Conservation (phyloP, 1,140 invertebrate species). For the Drosophila rufa region DNA sequence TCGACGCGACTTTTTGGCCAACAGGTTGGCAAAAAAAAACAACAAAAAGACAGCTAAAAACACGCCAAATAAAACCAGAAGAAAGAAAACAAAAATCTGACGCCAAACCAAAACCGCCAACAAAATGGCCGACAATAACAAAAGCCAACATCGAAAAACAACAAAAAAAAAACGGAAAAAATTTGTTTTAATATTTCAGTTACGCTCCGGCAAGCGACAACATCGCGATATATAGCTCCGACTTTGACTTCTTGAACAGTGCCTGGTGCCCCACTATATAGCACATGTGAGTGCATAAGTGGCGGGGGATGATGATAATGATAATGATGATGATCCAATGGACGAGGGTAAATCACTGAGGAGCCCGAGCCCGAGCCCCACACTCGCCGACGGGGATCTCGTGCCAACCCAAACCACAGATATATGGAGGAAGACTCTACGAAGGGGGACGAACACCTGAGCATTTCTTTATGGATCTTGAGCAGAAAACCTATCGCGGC, state of each 20-base stretch:
- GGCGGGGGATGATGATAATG: slow-evolving; percentile 33
- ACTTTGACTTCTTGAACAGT: slow-evolving; percentile 72
- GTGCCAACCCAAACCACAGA: slow-evolving; percentile 72
- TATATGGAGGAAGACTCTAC: slow-evolving; percentile 48
- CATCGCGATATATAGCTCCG: slow-evolving; percentile 75
- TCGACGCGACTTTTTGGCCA: slow-evolving; percentile 77
- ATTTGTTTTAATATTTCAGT: slow-evolving; percentile 83
- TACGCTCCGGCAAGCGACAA: slow-evolving; percentile 78
- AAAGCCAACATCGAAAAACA: slow-evolving; percentile 41
- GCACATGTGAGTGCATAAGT: slow-evolving; percentile 11
- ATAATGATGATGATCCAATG: slow-evolving; percentile 21
- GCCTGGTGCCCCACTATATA: slow-evolving; percentile 21
- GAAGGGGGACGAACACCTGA: slow-evolving; percentile 66
- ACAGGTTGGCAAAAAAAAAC: slow-evolving; percentile 66
- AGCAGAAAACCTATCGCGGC: slow-evolving; percentile 81
- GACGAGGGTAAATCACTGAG: slow-evolving; percentile 78
- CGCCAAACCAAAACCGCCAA: slow-evolving; percentile 65
- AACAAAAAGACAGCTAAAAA: slow-evolving; percentile 26
- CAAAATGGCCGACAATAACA: slow-evolving; percentile 74
- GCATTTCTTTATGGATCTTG: slow-evolving; percentile 83
- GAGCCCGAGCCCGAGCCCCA: slow-evolving; percentile 22
- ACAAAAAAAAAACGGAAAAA: slow-evolving; percentile 57
- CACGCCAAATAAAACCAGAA: slow-evolving; percentile 47
- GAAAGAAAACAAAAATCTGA: slow-evolving; percentile 72
- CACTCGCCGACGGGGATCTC: slow-evolving; percentile 53